Evolutionary conservation across 2,888 invertebrate genomes (phyloP).

Genomic region (Hyles lineata): DNA sequence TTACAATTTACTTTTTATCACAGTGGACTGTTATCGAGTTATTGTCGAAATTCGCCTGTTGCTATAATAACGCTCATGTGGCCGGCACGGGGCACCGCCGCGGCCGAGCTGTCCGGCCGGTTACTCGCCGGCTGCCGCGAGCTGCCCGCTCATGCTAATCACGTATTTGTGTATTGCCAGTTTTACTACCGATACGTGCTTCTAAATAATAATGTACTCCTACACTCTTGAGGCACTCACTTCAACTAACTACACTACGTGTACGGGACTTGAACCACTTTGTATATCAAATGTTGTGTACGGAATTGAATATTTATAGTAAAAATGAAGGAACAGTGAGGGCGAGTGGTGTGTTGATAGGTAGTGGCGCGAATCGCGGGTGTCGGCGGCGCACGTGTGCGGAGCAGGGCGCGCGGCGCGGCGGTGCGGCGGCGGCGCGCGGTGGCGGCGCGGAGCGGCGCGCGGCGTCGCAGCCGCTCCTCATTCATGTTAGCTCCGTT

Average conservation of each 20-base stretch:
- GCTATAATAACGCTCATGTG: slow-evolving; percentile 55
- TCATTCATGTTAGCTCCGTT: slow-evolving; percentile 72
- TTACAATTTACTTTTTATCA: slow-evolving; percentile 79
- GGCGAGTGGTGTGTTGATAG: too few relatives aligned
- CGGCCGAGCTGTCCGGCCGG: slow-evolving; percentile 38
- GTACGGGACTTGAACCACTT: not conserved
- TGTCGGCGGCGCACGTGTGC: slow-evolving; percentile 62
- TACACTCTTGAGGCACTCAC: slow-evolving; percentile 22
- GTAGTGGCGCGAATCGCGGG: slow-evolving; percentile 1
- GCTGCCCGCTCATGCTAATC: slow-evolving; percentile 19
- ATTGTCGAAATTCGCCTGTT: slow-evolving; percentile 74
- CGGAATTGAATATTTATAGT: not conserved
- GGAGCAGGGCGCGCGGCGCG: slow-evolving; percentile 3
- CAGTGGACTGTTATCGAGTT: slow-evolving; percentile 67
- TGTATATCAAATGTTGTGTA: not conserved
- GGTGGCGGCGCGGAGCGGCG: slow-evolving; percentile 52
- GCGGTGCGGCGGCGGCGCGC: not conserved
- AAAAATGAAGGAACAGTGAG: not conserved
- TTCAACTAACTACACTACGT: not conserved
- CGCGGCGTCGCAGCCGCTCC: slow-evolving; percentile 68
- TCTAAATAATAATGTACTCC: slow-evolving; percentile 12
- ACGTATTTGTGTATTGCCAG: slow-evolving; percentile 22
- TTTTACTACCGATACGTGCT: slow-evolving; percentile 24
- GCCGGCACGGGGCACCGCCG: slow-evolving; percentile 46
- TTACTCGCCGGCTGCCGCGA: not conserved